phyloP scores from a whole-genome alignment of 2,797 vertebrate species.

The Danio jaintianensis region DNA sequence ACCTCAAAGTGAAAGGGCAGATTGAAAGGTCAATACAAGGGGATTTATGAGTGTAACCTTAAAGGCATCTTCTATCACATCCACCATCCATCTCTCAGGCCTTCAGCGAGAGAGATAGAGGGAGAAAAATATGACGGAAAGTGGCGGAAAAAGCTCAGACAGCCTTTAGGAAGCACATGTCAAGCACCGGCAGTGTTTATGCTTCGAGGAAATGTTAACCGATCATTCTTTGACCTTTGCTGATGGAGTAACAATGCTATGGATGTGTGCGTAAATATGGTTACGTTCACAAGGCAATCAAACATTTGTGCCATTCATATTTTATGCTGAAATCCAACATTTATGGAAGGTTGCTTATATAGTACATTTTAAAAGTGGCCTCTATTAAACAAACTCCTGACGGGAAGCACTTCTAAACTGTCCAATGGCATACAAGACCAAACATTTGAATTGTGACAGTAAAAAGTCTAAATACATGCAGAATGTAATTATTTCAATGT shows the following conservation, averaged over 20 bases:
- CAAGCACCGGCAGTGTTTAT: slow-evolving; percentile 15
- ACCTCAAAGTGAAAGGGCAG: slow-evolving; percentile 9
- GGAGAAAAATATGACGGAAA: slow-evolving; percentile 10
- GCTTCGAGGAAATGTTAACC: slow-evolving; percentile 35
- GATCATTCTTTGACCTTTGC: slow-evolving; percentile 32
- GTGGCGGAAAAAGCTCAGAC: not conserved
- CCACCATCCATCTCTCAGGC: slow-evolving; percentile 37
- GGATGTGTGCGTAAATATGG: not conserved
- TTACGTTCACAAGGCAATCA: not conserved
- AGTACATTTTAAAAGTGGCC: not conserved
- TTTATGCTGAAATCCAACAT: not conserved
- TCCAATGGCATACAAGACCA: not conserved
- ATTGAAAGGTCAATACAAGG: slow-evolving; percentile 29
- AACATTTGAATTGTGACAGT: too few species aligned
- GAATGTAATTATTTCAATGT: too few species aligned
- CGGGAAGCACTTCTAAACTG: not conserved
- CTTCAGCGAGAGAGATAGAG: not conserved
- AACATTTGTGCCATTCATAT: not conserved
- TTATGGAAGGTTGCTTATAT: not conserved
- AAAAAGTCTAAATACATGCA: too few species aligned
- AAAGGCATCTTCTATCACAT: slow-evolving; percentile 19
- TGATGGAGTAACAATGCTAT: not conserved
- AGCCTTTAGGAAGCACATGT: slow-evolving; percentile 12
- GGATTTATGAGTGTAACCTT: slow-evolving; percentile 47
- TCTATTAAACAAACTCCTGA: not conserved